A percentile compares a stretch with the other conserved stretches of the same genome.
Conservation (phyloP, 2,113 vertebrate species). For the Notiomystis cincta region DNA sequence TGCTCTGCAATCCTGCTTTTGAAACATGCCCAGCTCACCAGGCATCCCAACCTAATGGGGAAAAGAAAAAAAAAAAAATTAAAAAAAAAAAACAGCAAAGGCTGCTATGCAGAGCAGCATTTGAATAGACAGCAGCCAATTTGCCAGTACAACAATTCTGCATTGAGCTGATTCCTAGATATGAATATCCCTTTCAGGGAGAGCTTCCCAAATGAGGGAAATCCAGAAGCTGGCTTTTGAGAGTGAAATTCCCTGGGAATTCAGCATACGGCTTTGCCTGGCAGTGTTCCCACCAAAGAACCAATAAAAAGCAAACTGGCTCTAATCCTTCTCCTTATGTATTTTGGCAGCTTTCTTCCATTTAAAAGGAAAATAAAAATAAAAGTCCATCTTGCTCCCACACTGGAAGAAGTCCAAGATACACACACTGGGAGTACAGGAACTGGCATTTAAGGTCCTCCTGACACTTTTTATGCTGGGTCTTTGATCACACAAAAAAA, state of each 20-base stretch:
- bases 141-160: slow-evolving; percentile 43
- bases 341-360: slow-evolving; percentile 59
- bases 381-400: slow-evolving; percentile 37
- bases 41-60: background rate
- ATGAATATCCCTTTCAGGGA: slow-evolving; percentile 60
- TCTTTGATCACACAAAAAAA: slow-evolving; percentile 57
- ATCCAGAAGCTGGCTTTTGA: slow-evolving; percentile 60
- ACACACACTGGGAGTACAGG: slow-evolving; percentile 36
- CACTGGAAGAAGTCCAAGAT: slow-evolving; percentile 61
- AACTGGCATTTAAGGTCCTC: slow-evolving; percentile 63
- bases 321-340: slow-evolving; percentile 29
- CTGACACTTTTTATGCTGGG: slow-evolving; percentile 39
- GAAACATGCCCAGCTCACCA: background rate
- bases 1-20: slow-evolving; percentile 39
- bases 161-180: slow-evolving; percentile 54
- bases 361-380: slow-evolving; percentile 43
- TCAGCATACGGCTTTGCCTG: slow-evolving; percentile 26
- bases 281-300: slow-evolving; percentile 17
- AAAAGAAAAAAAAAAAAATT: background rate
- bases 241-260: slow-evolving; percentile 57
- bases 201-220: slow-evolving; percentile 56
- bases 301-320: slow-evolving; percentile 45
- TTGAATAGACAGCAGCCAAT: slow-evolving; percentile 40
- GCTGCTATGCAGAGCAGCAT: background rate
- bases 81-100: background rate